Conservation (phyloP, 2,888 invertebrate genomes). For the Epistrophella euchroma region DNA sequence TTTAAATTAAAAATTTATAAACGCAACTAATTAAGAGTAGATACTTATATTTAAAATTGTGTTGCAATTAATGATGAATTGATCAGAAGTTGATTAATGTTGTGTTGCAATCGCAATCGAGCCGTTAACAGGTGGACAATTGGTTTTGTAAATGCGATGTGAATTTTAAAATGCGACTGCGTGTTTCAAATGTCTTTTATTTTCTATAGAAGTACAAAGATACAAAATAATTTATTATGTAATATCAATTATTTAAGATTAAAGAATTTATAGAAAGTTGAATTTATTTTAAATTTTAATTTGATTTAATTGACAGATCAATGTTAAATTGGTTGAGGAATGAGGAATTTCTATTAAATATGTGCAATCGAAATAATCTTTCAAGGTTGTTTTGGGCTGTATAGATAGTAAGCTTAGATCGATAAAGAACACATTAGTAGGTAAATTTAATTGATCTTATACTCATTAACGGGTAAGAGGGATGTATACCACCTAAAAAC, state of each 20-base stretch:
- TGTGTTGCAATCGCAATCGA: slow-evolving; percentile 1
- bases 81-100: slow-evolving; percentile 54
- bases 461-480: too few species aligned
- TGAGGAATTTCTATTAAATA: background rate
- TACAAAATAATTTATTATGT: background rate
- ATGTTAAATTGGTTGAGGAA: background rate
- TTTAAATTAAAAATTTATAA: background rate
- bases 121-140: slow-evolving; percentile 10
- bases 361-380: background rate
- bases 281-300: background rate
- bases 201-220: background rate
- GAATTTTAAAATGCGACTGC: slow-evolving; percentile 8
- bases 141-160: slow-evolving; percentile 12
- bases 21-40: slow-evolving; percentile 53
- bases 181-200: background rate
- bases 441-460: too few species aligned
- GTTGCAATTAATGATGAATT: slow-evolving; percentile 66
- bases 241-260: slow-evolving; percentile 7
- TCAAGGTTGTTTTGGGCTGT: slow-evolving; percentile 1
- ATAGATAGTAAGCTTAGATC: background rate
- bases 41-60: slow-evolving; percentile 49
- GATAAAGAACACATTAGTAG: background rate
- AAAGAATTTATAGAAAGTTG: slow-evolving; percentile 20
- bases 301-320: slow-evolving; percentile 4
- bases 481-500: too few species aligned